phyloP scores from a whole-genome alignment of 30 jellyfish, hydroid and myxozoan genomes.

The Nemopilema nomurai region DNA sequence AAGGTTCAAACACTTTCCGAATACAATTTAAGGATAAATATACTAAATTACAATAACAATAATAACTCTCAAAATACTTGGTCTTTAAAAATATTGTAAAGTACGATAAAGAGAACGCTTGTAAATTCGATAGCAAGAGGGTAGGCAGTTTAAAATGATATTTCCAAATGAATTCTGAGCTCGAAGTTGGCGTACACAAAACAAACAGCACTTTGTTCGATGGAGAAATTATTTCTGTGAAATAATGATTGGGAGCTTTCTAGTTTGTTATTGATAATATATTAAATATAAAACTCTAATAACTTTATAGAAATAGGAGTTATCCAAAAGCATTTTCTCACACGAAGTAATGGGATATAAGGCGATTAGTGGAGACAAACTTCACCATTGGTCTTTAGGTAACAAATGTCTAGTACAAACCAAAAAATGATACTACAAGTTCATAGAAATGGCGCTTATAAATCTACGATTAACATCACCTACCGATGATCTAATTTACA shows the following conservation, averaged over 20 bases:
- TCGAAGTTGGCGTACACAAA: background rate
- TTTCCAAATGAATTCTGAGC: background rate
- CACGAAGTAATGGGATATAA: background rate
- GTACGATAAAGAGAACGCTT: background rate
- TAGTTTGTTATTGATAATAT: background rate
- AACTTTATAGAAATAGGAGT: background rate
- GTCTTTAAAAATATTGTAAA: background rate
- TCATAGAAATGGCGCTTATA: background rate
- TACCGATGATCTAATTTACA: background rate
- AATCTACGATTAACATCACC: background rate
- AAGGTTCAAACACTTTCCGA: background rate
- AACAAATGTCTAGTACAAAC: background rate
- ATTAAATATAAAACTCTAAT: background rate
- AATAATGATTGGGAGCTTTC: background rate
- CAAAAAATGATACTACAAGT: background rate
- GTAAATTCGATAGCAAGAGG: background rate
- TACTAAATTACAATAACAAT: background rate
- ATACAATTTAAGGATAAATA: background rate
- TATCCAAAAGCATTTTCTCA: background rate
- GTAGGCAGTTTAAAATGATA: background rate
- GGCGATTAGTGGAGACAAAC: background rate
- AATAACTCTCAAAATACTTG: background rate
- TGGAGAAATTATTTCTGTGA: background rate
- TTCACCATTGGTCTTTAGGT: background rate
- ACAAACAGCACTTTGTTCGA: background rate